Base-by-base conservation (phyloP, 2,113 vertebrate species). In the Isichthys henryi region DNA sequence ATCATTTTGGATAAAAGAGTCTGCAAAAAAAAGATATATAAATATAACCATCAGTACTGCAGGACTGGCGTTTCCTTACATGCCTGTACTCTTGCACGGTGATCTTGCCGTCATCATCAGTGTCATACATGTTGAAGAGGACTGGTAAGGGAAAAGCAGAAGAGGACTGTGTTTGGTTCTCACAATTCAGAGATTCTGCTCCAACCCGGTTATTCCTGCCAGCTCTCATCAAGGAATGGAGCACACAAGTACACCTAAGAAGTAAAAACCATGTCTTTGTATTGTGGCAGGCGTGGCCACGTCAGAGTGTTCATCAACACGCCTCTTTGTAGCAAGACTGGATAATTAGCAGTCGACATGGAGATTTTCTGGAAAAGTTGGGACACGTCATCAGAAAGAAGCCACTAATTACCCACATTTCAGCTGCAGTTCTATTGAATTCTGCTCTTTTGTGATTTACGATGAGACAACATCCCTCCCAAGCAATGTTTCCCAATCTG, bases 101-200 rank as follows among this genome's bases (percentile, higher is more conserved):
- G 95, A 99, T 99, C 92, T 95, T 96, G 83, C 98, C 98, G 0
- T 99, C 97, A 0, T 96, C 96, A 95, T 99, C 97, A 0, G 97
- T 97, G 94, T 99, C 98, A 0, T 99, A 98, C 98, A 99, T 99
- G 94, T 98, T 98, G 94, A 99, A 99, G 89, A 99, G 96, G 93
- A 99, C 98, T 99, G 92, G 0, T 70, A 74, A 89, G 15, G 13
- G 74, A 88, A 53, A 70, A 8, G 35, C 17, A 17, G 48, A 53
- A 84, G 5, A 11, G 10, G 74, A 62, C 17, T 39, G 27, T 45
- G 43, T 19, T 74, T 31, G 17, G 27, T 58, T 23, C 5, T 23
- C 39, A 77, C n/a, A 74, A 13, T 19, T 88, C 35, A 11, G 58
- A 70, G 62, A 70, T 70, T 70, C 62, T 70, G n/a, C 62, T 70